phyloP scores from a whole-genome alignment of 2,113 vertebrate species.

The Petroica traversi region DNA sequence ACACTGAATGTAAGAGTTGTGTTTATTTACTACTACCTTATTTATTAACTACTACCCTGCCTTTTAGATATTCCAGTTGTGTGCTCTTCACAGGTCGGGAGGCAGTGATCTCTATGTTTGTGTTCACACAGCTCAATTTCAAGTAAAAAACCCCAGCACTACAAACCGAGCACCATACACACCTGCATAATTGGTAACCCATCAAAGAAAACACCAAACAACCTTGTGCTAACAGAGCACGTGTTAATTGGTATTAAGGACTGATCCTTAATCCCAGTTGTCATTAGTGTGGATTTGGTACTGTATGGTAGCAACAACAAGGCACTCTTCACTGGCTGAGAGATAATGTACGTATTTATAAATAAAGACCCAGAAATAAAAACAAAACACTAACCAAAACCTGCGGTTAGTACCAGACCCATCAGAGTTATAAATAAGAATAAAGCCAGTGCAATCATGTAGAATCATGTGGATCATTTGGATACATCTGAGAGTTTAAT shows the following conservation, averaged over 20 bases:
- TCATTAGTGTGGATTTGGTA: neutral
- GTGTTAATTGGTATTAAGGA: neutral
- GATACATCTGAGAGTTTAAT: neutral
- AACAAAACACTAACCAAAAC: neutral
- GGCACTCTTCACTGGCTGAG: neutral
- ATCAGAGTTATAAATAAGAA: neutral
- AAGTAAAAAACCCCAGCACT: neutral
- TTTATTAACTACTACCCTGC: no score
- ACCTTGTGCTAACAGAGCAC: neutral
- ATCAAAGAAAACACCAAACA: neutral
- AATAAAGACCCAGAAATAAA: neutral
- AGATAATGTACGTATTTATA: neutral
- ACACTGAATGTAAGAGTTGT: neutral
- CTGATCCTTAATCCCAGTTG: neutral
- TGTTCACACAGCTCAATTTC: neutral
- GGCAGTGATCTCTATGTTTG: accelerated
- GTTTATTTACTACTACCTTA: no score
- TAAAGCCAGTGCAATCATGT: neutral
- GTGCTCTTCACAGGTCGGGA: neutral
- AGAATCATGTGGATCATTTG: neutral
- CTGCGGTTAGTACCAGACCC: neutral
- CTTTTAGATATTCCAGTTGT: neutral
- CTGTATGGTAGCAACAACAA: neutral
- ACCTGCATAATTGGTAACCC: neutral
- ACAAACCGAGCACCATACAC: neutral